phyloP scores from a whole-genome alignment of 2,113 vertebrate species.

The Xenotilapia caudafasciata region DNA sequence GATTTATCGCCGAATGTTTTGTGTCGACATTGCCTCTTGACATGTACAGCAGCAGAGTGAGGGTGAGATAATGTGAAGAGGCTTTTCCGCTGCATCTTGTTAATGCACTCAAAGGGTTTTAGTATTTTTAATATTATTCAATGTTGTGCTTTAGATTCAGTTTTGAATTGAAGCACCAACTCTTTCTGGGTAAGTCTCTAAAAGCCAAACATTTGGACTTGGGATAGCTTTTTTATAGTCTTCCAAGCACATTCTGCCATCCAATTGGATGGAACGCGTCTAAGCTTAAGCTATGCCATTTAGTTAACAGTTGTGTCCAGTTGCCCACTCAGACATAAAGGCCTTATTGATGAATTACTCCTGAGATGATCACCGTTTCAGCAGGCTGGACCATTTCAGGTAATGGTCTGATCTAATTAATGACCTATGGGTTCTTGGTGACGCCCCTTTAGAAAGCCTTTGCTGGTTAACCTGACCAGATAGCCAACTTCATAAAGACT shows the following conservation, averaged over 20 bases:
- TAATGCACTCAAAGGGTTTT: background rate
- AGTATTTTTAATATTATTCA: background rate
- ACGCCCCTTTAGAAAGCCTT: background rate
- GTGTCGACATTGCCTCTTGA: background rate
- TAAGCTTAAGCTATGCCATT: background rate
- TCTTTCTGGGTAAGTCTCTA: background rate
- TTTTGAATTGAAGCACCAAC: background rate
- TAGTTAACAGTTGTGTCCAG: background rate
- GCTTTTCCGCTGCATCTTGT: background rate
- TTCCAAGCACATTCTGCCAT: background rate
- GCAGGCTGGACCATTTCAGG: background rate
- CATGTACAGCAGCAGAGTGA: background rate
- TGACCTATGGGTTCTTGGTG: background rate
- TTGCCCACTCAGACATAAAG: background rate
- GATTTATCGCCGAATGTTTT: constrained; percentile 19
- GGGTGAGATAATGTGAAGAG: background rate
- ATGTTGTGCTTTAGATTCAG: background rate
- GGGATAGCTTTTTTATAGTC: background rate
- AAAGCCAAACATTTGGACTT: background rate
- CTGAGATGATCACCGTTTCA: background rate
- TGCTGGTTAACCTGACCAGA: background rate
- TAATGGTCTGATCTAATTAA: background rate
- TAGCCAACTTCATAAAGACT: background rate
- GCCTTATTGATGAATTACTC: background rate
- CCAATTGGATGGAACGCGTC: fast-evolving